phyloP scores from a whole-genome alignment of 2,797 vertebrate species.

The Falco berigora region DNA sequence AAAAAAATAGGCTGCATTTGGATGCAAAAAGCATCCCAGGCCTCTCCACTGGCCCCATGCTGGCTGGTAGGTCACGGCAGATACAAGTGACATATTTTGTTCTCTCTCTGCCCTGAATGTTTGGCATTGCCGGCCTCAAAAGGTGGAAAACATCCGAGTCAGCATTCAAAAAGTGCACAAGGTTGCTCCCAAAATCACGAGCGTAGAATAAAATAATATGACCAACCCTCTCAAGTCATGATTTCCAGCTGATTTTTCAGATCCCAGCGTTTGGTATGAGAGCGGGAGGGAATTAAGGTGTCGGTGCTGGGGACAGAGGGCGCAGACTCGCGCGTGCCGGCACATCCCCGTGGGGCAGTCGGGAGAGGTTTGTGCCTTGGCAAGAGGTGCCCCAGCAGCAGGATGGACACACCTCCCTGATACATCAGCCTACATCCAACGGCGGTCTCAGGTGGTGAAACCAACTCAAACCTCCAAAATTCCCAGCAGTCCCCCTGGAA shows the following conservation, averaged over 20 bases:
- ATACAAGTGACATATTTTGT: fast-evolving
- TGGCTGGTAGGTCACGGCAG: not conserved
- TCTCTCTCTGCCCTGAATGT: not conserved
- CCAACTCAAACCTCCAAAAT: not conserved
- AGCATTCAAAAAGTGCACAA: not conserved
- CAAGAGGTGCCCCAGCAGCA: not conserved
- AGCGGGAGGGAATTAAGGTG: not conserved
- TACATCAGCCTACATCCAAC: not conserved
- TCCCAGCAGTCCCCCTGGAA: not conserved
- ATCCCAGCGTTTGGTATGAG: fast-evolving
- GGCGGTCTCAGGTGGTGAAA: not conserved
- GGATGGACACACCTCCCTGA: fast-evolving
- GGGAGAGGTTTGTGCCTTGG: not conserved
- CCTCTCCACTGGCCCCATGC: not conserved
- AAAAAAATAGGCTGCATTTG: not conserved
- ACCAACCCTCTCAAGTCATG: not conserved
- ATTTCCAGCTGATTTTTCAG: not conserved
- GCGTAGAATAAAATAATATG: not conserved
- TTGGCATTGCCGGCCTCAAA: not conserved
- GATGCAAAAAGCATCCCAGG: not conserved
- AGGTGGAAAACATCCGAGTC: not conserved
- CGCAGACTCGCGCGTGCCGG: fast-evolving
- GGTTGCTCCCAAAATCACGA: not conserved
- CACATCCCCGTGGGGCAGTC: not conserved
- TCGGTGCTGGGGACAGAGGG: not conserved